phyloP scores from a whole-genome alignment of 2,888 invertebrate species.

The Carcina quercana region DNA sequence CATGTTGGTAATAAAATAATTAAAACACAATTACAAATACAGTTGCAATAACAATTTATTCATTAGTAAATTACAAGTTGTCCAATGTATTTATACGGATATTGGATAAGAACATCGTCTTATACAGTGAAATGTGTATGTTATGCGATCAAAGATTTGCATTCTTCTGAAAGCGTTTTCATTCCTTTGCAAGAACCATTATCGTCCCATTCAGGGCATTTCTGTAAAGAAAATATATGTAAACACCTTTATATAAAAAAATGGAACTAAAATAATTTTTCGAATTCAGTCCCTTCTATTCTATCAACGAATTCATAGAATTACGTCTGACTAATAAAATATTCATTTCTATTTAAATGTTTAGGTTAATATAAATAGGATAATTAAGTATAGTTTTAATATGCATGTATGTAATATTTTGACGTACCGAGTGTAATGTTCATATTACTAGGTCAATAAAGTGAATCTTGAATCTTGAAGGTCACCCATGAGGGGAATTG shows the following conservation, averaged over 20 bases:
- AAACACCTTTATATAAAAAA: too few species aligned
- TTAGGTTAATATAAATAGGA: too few species aligned
- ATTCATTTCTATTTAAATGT: too few species aligned
- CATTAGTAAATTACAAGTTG: not conserved
- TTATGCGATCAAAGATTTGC: conserved; percentile 2
- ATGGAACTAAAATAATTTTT: not conserved
- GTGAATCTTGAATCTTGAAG: too few species aligned
- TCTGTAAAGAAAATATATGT: conserved; percentile 8
- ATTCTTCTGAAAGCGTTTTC: conserved; percentile 7
- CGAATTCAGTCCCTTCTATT: not conserved
- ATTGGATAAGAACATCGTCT: too few species aligned
- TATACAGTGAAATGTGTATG: too few species aligned
- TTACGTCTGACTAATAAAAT: too few species aligned
- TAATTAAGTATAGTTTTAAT: too few species aligned
- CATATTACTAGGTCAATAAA: too few species aligned
- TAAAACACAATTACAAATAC: not conserved
- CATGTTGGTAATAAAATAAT: not conserved
- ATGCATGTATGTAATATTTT: too few species aligned
- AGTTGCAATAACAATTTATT: not conserved
- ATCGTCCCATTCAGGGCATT: conserved; percentile 11
- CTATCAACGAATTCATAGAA: too few species aligned
- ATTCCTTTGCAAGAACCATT: conserved; percentile 8
- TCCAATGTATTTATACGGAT: not conserved
- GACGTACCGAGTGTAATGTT: too few species aligned
- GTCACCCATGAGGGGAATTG: not conserved